Percentiles rank a stretch among this genome's conserved stretches.
These are phyloP conservation scores for Intellagama lesueurii DNA, from an alignment of 2,797 vertebrate genomes.

Conservation along the genomic window DNA sequence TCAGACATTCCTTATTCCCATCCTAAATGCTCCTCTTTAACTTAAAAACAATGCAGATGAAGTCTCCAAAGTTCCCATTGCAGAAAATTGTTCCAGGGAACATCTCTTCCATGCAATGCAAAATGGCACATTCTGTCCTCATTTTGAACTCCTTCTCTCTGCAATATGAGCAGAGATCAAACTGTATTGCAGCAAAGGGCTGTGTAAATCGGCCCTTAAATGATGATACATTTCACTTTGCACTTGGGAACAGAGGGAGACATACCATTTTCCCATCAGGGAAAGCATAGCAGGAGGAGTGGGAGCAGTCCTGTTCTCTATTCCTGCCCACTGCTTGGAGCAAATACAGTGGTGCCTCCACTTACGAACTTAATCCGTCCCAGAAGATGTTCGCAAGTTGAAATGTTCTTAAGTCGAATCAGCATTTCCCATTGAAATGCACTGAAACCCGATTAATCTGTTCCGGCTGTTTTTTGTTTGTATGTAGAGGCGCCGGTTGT, in stretches of 20 bases:
- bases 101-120: background rate
- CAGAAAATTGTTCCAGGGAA: background rate
- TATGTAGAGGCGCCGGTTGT: too few relatives aligned
- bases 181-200: background rate
- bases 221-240: background rate
- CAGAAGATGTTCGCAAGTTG: too few relatives aligned
- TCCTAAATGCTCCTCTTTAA: background rate
- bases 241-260: background rate
- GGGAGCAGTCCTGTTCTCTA: background rate
- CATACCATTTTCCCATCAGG: background rate
- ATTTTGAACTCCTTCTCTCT: too few relatives aligned
- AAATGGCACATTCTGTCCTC: background rate
- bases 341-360: too few relatives aligned
- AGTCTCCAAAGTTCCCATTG: background rate
- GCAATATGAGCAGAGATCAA: background rate
- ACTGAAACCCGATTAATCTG: too few relatives aligned
- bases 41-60: background rate
- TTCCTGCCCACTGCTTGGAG: background rate
- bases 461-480: too few relatives aligned
- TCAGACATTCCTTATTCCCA: background rate
- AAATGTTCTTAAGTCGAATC: too few relatives aligned
- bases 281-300: background rate
- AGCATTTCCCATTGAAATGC: too few relatives aligned
- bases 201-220: background rate
- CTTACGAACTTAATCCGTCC: too few relatives aligned